Conservation (phyloP, 2,113 vertebrate genomes). For the Nibea albiflora region DNA sequence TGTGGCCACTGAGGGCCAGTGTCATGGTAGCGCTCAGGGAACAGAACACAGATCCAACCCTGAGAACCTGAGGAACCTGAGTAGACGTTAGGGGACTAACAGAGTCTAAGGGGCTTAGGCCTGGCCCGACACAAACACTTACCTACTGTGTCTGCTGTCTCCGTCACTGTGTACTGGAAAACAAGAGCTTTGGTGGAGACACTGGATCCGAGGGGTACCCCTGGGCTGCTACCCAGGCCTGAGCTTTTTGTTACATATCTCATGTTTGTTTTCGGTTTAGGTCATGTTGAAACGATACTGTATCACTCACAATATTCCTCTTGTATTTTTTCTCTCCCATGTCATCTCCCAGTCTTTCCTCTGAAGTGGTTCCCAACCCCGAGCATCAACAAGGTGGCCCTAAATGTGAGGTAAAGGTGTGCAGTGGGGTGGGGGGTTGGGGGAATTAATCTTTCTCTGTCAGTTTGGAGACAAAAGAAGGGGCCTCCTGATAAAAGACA, state of each 20-base stretch:
- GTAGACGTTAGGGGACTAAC: slow-evolving; percentile 78
- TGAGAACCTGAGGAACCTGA: slow-evolving; percentile 78
- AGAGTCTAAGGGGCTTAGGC: slow-evolving; percentile 79
- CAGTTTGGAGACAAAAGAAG: slow-evolving; percentile 46
- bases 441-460: slow-evolving; percentile 45
- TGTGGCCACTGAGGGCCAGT: slow-evolving; percentile 70
- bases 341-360: slow-evolving; percentile 52
- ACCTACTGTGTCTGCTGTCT: slow-evolving; percentile 80
- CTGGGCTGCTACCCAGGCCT: slow-evolving; percentile 48
- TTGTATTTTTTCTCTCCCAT: slow-evolving; percentile 69
- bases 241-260: slow-evolving; percentile 66
- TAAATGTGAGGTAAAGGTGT: slow-evolving; percentile 41
- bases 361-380: slow-evolving; percentile 65
- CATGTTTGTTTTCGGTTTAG: slow-evolving; percentile 74
- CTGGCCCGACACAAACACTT: slow-evolving; percentile 80
- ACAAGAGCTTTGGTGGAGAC: slow-evolving; percentile 80
- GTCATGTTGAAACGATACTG: slow-evolving; percentile 61
- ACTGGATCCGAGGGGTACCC: slow-evolving; percentile 64
- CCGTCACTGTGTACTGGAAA: slow-evolving; percentile 80
- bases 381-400: slow-evolving; percentile 54
- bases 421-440: neutral
- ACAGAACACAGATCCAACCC: slow-evolving; percentile 68
- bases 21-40: slow-evolving; percentile 62
- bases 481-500: slow-evolving; percentile 42
- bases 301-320: slow-evolving; percentile 67